A percentile compares a stretch with the other conserved stretches of the same genome.
Conservation (phyloP, 2,888 invertebrate genomes). For the Lithodes maja region DNA sequence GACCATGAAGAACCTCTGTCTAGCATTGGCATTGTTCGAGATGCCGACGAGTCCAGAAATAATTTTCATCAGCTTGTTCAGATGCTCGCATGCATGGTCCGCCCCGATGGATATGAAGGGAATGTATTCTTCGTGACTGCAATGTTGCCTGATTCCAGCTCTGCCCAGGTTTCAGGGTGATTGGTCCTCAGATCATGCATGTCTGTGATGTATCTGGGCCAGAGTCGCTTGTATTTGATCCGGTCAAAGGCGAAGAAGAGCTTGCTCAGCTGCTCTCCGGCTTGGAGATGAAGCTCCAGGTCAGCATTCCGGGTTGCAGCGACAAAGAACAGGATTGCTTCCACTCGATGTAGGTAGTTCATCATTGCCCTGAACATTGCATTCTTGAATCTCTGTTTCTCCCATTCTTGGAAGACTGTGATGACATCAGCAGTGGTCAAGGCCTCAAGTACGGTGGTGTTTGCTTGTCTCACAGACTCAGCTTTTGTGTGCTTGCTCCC, state of each 20-base stretch:
- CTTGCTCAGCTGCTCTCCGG: constrained; percentile 44
- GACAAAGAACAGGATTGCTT: constrained; percentile 39
- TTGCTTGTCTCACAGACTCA: constrained; percentile 22
- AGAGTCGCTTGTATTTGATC: constrained; percentile 57
- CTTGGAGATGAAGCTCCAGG: constrained; percentile 42
- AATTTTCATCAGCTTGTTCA: constrained; percentile 19
- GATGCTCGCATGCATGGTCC: constrained; percentile 16
- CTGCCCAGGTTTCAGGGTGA: constrained; percentile 44
- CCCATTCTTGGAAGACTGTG: constrained; percentile 28
- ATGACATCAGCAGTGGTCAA: constrained; percentile 43
- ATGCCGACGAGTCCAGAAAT: constrained; percentile 23
- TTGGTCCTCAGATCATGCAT: constrained; percentile 43
- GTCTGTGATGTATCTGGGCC: constrained; percentile 49
- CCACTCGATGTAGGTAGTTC: constrained; percentile 49
- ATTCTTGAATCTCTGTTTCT: constrained; percentile 47
- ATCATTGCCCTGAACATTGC: constrained; percentile 51
- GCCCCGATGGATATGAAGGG: constrained; percentile 27
- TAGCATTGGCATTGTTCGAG: constrained; percentile 21
- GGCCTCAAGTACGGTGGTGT: constrained; percentile 21
- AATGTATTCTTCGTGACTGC: constrained; percentile 71
- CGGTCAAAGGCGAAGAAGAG: constrained; percentile 47
- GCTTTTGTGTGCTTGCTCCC: constrained; percentile 28
- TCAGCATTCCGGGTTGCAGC: constrained; percentile 35
- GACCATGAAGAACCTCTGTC: constrained; percentile 22
- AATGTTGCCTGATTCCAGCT: constrained; percentile 36